A percentile compares a stretch with the other conserved stretches of the same genome.
Conservation (phyloP, 2,888 invertebrate species). For the Pedicia rivosa region DNA sequence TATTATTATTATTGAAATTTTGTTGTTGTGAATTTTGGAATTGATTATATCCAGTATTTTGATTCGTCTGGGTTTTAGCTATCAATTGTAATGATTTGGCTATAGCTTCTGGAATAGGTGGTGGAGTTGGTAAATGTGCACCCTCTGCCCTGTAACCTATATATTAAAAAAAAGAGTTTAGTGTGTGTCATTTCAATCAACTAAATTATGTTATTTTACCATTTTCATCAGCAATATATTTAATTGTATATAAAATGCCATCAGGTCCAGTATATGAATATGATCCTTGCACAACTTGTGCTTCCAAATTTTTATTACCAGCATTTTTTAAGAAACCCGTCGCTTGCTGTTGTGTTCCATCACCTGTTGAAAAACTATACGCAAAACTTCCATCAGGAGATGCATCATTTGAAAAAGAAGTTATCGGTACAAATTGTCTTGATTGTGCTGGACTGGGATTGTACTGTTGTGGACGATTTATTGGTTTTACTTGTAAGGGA, state of each 20-base stretch:
- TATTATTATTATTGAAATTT: background rate
- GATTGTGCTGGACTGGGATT: constrained; percentile 8
- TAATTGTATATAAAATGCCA: constrained; percentile 49
- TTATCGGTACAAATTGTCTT: constrained; percentile 29
- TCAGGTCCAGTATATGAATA: constrained; percentile 63
- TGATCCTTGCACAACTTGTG: constrained; percentile 59
- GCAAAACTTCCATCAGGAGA: constrained; percentile 29
- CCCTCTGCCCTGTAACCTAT: constrained; percentile 29
- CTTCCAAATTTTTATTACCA: constrained; percentile 48
- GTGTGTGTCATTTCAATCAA: background rate
- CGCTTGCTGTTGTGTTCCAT: constrained; percentile 65
- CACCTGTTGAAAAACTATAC: constrained; percentile 54
- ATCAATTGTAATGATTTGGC: constrained; percentile 23
- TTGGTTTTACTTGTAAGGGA: background rate
- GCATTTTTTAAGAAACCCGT: constrained; percentile 57
- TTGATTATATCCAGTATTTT: constrained; percentile 1
- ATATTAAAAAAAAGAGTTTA: background rate
- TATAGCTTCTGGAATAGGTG: constrained; percentile 24
- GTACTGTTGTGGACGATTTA: background rate
- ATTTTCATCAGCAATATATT: constrained; percentile 60
- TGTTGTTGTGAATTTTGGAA: constrained; percentile 1
- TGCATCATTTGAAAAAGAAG: constrained; percentile 29
- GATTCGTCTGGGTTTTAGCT: constrained; percentile 20
- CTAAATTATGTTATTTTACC: constrained; percentile 27
- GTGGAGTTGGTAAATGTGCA: constrained; percentile 27